Base-by-base conservation (phyloP, 2,888 invertebrate genomes). In the Cyrtodaria siliqua region DNA sequence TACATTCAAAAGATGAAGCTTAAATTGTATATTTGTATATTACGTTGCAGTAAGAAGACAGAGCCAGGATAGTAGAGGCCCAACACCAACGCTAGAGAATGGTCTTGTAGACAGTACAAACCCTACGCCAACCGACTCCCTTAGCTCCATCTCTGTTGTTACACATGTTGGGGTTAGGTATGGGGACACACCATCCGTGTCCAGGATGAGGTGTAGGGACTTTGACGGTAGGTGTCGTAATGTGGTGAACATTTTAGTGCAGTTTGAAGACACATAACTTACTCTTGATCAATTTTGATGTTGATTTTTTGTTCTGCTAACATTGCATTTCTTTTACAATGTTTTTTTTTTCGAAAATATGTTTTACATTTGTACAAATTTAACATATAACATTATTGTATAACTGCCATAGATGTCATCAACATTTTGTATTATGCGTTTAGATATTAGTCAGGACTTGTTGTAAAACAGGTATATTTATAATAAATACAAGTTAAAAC, bases 11-110 rank as follows among this genome's bases (percentile, higher is more conserved):
- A 33, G 33, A 33, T 33, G 4, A 47, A 23, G 4, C 8, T 4
- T 33, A 33, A 33, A 33, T 33, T 33, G 33, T 57, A 18, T 27
- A 38, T 27, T 38, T 62, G 6, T 44, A 1, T 16, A 44, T 23
- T 42, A 33, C 29, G 12, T 50, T 52, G 29, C 49, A 80, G 80
- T 80, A 23, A 59, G 70, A 23, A 55, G 80, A 49, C 76, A 70
- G 29, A 77, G 76, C 33, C 76, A 82, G 26, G 89, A 89, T 75
- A 90, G 90, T 64, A 76, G 90, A 55, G 90, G 90, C 0, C 87
- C 89, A 2, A 90, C 90, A 3, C 90, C 90, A 1, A 86, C 87
- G 4, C 84, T 86, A 47, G 90, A 90, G 74, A 88, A 89, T 73
- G 88, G 88, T 18, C 66, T 80, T 20, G 73, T 60, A 18, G 72